Evolutionary conservation across 2,888 invertebrate species (phyloP), one percentile per base, ranked within the genome.

Genomic region (Leistus spinibarbis): DNA sequence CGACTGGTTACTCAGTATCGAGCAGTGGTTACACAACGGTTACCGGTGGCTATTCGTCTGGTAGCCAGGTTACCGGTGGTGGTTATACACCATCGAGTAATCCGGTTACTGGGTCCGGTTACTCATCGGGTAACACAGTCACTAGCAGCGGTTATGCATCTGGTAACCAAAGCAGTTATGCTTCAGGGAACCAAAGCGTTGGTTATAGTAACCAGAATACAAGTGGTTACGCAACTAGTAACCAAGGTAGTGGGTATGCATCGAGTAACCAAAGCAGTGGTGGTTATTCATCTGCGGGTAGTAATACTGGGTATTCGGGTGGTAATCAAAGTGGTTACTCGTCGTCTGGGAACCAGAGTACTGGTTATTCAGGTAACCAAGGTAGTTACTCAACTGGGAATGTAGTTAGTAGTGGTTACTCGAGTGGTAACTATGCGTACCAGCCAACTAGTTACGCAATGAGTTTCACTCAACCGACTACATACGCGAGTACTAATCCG

Each of bases 401-500:
- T 19, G 40, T 20, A 20, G 60, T 60, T 19, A 19, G 60, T 22
- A 22, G 57, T 27, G 23, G 66, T 53, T 27, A n/a, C 53, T 66
- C 19, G 2, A 16, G 23, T 3, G 24, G 64, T n/a, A 20, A 53
- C 16, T 66, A 66, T n/a, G 53, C 27, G 1, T 66, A 66, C 19
- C 66, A 66, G 20, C 66, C 69, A 1, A 22, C 56, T 13, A 82
- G 84, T 72, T 84, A 81, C 76, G 81, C 82, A 54, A 76, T 82
- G 62, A 81, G 76, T 75, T 80, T 80, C 77, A 77, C 77, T 4
- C 83, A 82, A 77, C 84, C 85, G 3, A 83, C 84, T 2, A 85
- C 85, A 9, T 86, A 86, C 77, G 85, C 85, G n/a, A 86, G 86
- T 77, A 91, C 90, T 65, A 91, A 90, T 84, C 90, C 90, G 74